phyloP scores from a whole-genome alignment of 2,888 invertebrate genomes.

The Pristionchus mayeri region DNA sequence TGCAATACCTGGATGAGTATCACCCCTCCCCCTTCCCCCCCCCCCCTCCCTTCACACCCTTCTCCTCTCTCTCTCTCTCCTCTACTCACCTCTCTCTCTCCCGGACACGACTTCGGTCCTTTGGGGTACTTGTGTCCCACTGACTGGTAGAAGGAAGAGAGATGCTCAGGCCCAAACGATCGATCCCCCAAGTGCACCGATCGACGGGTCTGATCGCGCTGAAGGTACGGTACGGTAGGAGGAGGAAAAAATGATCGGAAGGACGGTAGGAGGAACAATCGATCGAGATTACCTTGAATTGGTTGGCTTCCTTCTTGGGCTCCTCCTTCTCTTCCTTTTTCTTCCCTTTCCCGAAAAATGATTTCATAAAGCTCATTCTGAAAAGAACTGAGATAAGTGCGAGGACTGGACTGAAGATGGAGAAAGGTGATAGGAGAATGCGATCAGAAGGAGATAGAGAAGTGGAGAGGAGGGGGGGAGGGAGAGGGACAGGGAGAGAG shows the following conservation, averaged over 20 bases:
- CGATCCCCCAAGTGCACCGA: constrained; percentile 37
- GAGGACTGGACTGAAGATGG: constrained; percentile 4
- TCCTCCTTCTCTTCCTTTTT: constrained; percentile 38
- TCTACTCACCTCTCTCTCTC: constrained; percentile 23
- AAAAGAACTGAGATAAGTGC: neutral
- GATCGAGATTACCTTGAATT: neutral
- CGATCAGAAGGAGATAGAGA: no score
- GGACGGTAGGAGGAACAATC: no score
- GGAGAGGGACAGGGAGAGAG: constrained; percentile 41
- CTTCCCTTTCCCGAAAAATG: constrained; percentile 17
- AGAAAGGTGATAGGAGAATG: constrained; percentile 8
- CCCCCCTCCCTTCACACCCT: neutral
- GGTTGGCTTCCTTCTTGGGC: neutral
- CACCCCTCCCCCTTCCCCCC: neutral
- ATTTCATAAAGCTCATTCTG: constrained; percentile 40
- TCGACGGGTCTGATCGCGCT: constrained; percentile 35
- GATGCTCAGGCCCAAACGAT: constrained; percentile 23
- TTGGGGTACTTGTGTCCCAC: constrained; percentile 26
- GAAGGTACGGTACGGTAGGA: neutral
- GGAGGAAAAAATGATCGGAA: neutral
- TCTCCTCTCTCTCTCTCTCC: no score
- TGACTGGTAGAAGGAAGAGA: constrained; percentile 37
- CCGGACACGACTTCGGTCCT: constrained; percentile 8
- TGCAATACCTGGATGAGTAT: neutral
- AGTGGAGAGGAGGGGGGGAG: neutral